Evolutionary conservation across 1,140 invertebrate genomes (phyloP), one percentile per base, ranked within the genome.

Genomic region (Microvelia longipes): DNA sequence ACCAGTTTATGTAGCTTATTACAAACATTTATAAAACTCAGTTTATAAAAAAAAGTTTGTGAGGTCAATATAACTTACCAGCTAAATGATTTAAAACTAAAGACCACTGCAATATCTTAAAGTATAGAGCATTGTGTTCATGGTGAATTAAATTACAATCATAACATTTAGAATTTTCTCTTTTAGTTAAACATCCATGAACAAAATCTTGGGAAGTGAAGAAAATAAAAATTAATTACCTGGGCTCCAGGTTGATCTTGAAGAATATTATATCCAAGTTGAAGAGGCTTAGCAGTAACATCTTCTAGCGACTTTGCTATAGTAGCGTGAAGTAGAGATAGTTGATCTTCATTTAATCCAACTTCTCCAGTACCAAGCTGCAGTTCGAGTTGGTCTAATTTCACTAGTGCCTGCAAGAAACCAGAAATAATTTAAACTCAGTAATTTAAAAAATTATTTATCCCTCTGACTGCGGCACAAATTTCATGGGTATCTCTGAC

Each of bases 311-410:
- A 82, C 74, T 81, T 78, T 66, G 83, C 79, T 78, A 86, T 80
- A 76, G 88, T 82, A 73, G 83, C 80, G 77, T 89, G 88, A 67
- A 88, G 81, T 76, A 87, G 84, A 67, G 84, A 85, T 66, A 90
- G 82, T 73, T 86, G 83, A 1, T 83, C 75, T 2, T 87, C 87
- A 72, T 85, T 86, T 35, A 83, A 78, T 1, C 86, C 81, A 75
- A 88, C 78, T 66, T 86, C 84, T 35, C 84, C 85, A 29, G 84
- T 88, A 60, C 85, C 85, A 69, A 92, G 77, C 75, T 92, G 87
- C 73, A 89, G 83, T 81, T 92, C 89, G 13, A 92, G 79, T 77
- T 92, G 88, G 77, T 90, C 88, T 69, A 92, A 76, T 78, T 90
- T 89, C 68, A 83, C 87, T 62, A 90, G 79, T 66, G 87, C 89